These are phyloP conservation scores for Andinoacara biseriatus DNA, from an alignment of 2,113 vertebrate genomes.

Conservation along the genomic window DNA sequence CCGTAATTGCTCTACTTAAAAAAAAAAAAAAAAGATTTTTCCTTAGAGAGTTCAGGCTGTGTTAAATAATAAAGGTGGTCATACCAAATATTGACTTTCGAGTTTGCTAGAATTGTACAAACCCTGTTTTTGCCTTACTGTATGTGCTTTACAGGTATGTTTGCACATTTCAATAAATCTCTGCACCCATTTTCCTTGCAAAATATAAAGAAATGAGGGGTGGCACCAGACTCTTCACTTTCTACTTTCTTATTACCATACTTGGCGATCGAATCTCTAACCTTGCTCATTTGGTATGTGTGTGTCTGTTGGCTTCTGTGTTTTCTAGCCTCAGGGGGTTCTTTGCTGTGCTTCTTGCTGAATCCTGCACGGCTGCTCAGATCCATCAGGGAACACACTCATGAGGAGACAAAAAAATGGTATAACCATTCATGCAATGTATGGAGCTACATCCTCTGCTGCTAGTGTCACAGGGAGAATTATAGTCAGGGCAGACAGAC, in stretches of 20 bases:
- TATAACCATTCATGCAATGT: conserved; percentile 14
- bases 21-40: neutral
- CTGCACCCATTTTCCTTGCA: neutral
- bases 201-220: neutral
- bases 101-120: no score
- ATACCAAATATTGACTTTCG: neutral
- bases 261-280: conserved; percentile 23
- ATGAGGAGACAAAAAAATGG: conserved; percentile 17
- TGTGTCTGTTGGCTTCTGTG: conserved; percentile 43
- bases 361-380: conserved; percentile 31
- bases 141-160: neutral
- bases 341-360: conserved; percentile 39
- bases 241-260: conserved; percentile 46
- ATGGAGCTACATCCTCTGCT: conserved; percentile 19
- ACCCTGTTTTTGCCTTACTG: no score
- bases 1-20: neutral
- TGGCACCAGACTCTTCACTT: neutral
- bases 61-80: neutral
- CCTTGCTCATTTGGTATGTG: conserved; percentile 27
- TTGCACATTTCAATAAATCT: neutral
- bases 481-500: conserved; percentile 9
- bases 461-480: conserved; percentile 27
- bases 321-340: conserved; percentile 23
- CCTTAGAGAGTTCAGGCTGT: neutral
- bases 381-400: conserved; percentile 28